Conservation (phyloP, 35 echinoderm and acorn worm species). For the Lytechinus variegatus region DNA sequence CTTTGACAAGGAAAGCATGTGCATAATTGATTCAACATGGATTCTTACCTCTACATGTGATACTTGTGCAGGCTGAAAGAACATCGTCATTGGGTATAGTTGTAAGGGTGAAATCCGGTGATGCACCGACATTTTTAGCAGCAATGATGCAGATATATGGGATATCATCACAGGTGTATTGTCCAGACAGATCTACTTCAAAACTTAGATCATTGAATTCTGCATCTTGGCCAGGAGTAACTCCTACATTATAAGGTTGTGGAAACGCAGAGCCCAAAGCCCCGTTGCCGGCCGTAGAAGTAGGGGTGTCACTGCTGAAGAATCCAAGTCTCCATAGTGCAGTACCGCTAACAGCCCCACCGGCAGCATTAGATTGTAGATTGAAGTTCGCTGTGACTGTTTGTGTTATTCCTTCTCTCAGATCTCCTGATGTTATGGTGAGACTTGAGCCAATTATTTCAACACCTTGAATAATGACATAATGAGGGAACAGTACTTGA, state of each 20-base stretch:
- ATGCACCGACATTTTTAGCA: constrained; percentile 37
- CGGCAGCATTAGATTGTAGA: constrained; percentile 41
- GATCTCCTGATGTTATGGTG: not conserved
- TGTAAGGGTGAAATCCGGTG: constrained; percentile 57
- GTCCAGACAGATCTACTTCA: constrained; percentile 40
- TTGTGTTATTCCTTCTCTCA: not conserved
- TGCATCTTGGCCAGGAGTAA: constrained; percentile 25
- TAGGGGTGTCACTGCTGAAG: not conserved
- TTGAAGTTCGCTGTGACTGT: constrained; percentile 27
- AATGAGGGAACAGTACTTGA: not conserved
- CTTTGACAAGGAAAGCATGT: too few species aligned
- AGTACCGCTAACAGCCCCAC: constrained; percentile 53
- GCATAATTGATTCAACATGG: too few species aligned
- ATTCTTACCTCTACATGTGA: constrained; percentile 64
- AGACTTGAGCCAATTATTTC: constrained; percentile 62
- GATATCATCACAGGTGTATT: constrained; percentile 53
- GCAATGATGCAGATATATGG: constrained; percentile 71
- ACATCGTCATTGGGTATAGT: constrained; percentile 64
- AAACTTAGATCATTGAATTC: constrained; percentile 22
- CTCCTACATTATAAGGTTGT: not conserved
- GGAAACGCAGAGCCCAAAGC: not conserved
- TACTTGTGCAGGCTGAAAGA: constrained; percentile 48
- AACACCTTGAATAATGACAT: constrained; percentile 47
- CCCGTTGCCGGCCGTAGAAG: too few species aligned
- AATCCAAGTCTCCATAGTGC: constrained; percentile 59